These are phyloP conservation scores for Rhinichthys osculus DNA, from an alignment of 2,797 vertebrate species.

Conservation along the genomic window DNA sequence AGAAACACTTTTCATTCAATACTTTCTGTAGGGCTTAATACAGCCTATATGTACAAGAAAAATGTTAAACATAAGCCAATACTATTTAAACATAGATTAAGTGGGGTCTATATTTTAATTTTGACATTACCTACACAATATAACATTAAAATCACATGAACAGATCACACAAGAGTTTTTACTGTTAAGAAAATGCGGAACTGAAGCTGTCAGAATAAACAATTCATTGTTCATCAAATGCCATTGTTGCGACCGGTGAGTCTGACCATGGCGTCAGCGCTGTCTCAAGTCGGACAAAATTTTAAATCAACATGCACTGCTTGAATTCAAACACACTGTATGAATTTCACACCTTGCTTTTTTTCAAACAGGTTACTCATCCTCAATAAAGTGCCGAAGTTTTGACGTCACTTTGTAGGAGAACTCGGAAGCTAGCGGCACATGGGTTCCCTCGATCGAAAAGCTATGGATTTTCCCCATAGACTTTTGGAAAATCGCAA, in stretches of 20 bases:
- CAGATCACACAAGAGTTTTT: background rate
- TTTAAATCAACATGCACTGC: background rate
- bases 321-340: background rate
- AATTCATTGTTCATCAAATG: background rate
- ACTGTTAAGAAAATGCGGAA: background rate
- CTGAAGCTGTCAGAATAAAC: background rate
- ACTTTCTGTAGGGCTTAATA: background rate
- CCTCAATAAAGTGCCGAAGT: too few relatives aligned
- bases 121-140: background rate
- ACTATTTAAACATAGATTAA: too few relatives aligned
- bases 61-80: background rate
- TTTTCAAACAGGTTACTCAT: background rate
- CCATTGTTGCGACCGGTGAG: background rate
- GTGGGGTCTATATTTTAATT: too few relatives aligned
- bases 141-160: background rate
- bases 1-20: background rate
- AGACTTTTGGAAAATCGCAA: too few relatives aligned
- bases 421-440: too few relatives aligned
- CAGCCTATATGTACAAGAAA: background rate
- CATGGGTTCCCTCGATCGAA: too few relatives aligned
- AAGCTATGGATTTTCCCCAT: too few relatives aligned
- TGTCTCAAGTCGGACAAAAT: too few relatives aligned
- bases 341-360: background rate
- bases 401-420: too few relatives aligned
- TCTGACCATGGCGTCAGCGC: background rate